phyloP scores from a whole-genome alignment of 2,113 vertebrate genomes.

The Felis chaus region DNA sequence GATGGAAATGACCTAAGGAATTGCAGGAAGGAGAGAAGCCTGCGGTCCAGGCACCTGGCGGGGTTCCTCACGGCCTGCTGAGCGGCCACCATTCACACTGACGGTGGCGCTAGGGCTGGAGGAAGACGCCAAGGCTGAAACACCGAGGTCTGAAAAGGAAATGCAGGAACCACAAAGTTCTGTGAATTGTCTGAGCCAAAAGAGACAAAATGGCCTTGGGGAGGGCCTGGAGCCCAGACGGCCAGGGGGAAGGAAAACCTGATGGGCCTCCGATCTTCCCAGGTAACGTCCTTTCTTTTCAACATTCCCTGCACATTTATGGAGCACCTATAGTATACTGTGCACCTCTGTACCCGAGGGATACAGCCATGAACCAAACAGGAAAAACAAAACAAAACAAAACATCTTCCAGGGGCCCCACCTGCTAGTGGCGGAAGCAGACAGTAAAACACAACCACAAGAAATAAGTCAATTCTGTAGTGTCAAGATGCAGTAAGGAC shows the following conservation, averaged over 20 bases:
- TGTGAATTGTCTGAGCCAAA: not conserved
- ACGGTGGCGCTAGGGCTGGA: not conserved
- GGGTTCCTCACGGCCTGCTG: not conserved
- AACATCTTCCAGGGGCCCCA: not conserved
- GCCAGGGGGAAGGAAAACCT: not conserved
- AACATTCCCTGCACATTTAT: too few species aligned
- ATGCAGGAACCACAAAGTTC: not conserved
- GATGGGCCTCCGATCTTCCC: not conserved
- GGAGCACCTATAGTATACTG: too few species aligned
- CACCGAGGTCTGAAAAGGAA: not conserved
- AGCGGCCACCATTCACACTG: not conserved
- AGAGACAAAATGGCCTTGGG: not conserved
- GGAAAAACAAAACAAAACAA: not conserved
- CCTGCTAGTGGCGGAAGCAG: not conserved
- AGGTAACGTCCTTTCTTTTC: not conserved
- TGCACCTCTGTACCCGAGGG: not conserved
- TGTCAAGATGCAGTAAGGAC: too few species aligned
- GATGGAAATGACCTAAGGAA: conserved; percentile 68
- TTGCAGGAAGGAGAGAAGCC: conserved; percentile 18
- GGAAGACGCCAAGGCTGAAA: not conserved
- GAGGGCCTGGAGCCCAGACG: not conserved
- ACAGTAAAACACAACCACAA: not conserved
- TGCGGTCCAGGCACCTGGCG: not conserved
- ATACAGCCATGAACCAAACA: not conserved
- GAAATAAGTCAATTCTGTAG: not conserved